Evolutionary conservation across 2,113 vertebrate genomes (phyloP), one percentile per base, ranked within the genome.

Genomic region (Crypturellus undulatus): DNA sequence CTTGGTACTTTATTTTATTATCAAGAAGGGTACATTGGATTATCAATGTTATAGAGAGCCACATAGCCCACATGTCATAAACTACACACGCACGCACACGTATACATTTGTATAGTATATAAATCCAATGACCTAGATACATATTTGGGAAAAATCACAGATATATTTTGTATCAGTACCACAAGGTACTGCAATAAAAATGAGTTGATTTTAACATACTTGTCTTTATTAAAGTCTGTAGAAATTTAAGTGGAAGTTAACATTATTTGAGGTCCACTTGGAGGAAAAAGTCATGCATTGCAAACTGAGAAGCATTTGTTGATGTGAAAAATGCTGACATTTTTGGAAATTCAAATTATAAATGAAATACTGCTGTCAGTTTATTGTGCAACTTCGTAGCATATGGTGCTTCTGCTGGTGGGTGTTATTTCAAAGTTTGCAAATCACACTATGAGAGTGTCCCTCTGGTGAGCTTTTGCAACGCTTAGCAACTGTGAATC

Each of bases 341-440:
- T 98, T 98, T 97, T 96, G 97, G 97, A 98, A 97, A 98, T 97
- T 98, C 92, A 96, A 95, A 97, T 97, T 96, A 96, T 95, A 97
- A 97, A 97, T 96, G 96, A 97, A 97, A 97, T 84, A 88, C 97
- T 98, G 97, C 96, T 98, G 97, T 98, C 97, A 97, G 97, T 98
- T 97, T 97, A 95, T 96, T 91, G 96, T 97, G 92, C 96, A 97
- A 95, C 97, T 98, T 92, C 1, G 43, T 72, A 98, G 96, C 98
- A 98, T 98, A 98, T 98, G 98, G 98, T 97, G 84, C 97, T 98
- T 98, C 97, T 98, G 98, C 97, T 98, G 95, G 98, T 98, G 97
- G 97, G 98, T 98, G 98, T 98, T 97, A 98, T 98, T 98, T 98
- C 98, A 98, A 98, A 98, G 98, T 98, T 98, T 98, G 97, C 97